A percentile compares a stretch with the other conserved stretches of the same genome.
These are phyloP conservation scores for Dastarcus helophoroides DNA, from an alignment of 2,888 invertebrate species.

Conservation along the genomic window DNA sequence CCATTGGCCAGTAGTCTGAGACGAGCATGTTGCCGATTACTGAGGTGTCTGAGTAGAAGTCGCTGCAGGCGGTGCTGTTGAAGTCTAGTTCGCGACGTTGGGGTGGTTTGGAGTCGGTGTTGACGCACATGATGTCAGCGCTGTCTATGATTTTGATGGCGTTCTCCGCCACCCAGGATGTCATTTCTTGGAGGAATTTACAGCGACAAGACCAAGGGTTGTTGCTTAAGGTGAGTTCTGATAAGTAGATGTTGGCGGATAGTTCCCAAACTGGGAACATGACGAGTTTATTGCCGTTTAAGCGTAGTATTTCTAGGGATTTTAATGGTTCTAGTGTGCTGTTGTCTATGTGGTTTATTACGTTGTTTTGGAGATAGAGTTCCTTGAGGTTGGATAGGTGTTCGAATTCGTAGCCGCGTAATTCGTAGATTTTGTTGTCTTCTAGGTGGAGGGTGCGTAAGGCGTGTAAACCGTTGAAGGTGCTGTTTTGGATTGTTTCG, in stretches of 20 bases:
- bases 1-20: conserved; percentile 74
- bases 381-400: conserved; percentile 68
- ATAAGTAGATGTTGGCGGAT: conserved; percentile 53
- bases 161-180: conserved; percentile 72
- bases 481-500: conserved; percentile 76
- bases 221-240: conserved; percentile 65
- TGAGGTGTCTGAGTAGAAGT: conserved; percentile 73
- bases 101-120: conserved; percentile 59
- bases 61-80: conserved; percentile 77
- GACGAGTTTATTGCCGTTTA: conserved; percentile 75
- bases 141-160: conserved; percentile 68
- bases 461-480: conserved; percentile 75
- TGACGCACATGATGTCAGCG: conserved; percentile 71
- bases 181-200: conserved; percentile 74
- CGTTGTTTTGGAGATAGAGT: conserved; percentile 76
- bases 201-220: conserved; percentile 89
- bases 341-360: conserved; percentile 68
- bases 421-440: conserved; percentile 66
- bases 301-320: conserved; percentile 65
- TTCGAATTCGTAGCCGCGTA: conserved; percentile 79
- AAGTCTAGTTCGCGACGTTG: conserved; percentile 71
- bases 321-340: conserved; percentile 65
- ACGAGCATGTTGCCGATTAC: conserved; percentile 73
- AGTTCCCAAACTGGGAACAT: conserved; percentile 72
- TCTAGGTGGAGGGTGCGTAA: conserved; percentile 74